Percentiles rank a stretch among this genome's conserved stretches.
Evolutionary conservation across 2,113 vertebrate genomes (phyloP).

Genomic region (Vulpes ferrilata): DNA sequence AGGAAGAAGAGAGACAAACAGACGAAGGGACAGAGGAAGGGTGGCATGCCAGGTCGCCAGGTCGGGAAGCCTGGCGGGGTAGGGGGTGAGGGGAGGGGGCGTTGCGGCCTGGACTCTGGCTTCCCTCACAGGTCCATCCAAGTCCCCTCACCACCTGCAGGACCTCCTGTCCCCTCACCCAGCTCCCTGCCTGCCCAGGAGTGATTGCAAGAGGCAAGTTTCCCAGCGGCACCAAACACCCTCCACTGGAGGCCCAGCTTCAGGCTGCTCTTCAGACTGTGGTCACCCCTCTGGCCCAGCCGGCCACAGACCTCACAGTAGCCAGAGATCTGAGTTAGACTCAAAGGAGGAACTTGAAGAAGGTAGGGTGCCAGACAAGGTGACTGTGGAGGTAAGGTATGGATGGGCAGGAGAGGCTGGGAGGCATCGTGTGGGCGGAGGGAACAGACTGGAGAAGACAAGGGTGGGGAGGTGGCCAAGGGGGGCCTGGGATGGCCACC

Average conservation of each 20-base stretch:
- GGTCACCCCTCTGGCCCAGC: neutral
- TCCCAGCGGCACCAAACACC: no score
- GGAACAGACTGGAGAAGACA: neutral
- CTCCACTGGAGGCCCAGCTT: rapidly evolving
- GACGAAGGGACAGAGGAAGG: neutral
- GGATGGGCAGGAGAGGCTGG: neutral
- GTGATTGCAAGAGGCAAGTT: neutral
- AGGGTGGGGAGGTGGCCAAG: neutral
- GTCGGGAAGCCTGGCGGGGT: rapidly evolving
- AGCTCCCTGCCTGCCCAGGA: no score
- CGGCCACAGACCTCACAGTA: rapidly evolving
- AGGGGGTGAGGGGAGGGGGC: no score
- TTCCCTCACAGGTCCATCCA: rapidly evolving
- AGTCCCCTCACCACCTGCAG: rapidly evolving
- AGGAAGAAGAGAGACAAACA: neutral
- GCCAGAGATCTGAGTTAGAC: neutral
- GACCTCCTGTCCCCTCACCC: neutral
- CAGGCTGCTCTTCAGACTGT: no score
- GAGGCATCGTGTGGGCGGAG: rapidly evolving
- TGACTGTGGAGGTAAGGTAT: neutral
- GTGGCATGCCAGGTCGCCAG: rapidly evolving
- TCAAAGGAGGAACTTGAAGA: neutral
- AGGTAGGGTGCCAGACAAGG: neutral
- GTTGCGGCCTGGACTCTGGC: neutral
- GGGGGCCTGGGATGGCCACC: neutral